These are phyloP conservation scores for Alligator mississippiensis DNA, from an alignment of 2,113 vertebrate genomes.

Conservation along the genomic window DNA sequence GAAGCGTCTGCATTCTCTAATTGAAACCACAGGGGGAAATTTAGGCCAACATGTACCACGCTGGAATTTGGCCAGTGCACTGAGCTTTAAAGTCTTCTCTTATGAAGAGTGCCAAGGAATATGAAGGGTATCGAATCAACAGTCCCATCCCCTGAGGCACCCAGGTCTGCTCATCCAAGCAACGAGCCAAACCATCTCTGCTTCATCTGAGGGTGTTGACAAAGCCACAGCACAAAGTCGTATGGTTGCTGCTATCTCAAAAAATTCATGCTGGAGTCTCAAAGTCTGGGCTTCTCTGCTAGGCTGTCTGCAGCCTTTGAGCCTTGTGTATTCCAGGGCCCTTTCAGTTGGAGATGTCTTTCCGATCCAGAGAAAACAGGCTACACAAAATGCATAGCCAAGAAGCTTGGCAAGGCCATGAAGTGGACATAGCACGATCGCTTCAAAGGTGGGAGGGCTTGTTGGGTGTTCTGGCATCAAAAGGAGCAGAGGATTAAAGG, in stretches of 20 bases:
- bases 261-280: not conserved
- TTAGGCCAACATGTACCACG: not conserved
- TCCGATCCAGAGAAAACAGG: not conserved
- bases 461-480: rapidly evolving
- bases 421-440: not conserved
- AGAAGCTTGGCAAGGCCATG: not conserved
- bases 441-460: not conserved
- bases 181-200: not conserved
- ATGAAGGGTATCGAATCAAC: not conserved
- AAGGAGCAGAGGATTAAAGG: not conserved
- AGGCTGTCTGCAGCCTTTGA: not conserved
- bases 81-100: not conserved
- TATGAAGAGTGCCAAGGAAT: not conserved
- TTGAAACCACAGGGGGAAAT: not conserved
- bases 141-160: not conserved
- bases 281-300: not conserved
- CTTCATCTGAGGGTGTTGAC: not conserved
- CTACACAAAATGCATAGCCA: not conserved
- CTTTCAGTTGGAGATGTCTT: not conserved
- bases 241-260: not conserved
- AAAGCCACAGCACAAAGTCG: not conserved
- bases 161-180: not conserved
- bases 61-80: not conserved
- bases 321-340: not conserved
- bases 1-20: not conserved